Percentiles rank a stretch among this genome's conserved stretches.
Evolutionary conservation across 2,888 invertebrate genomes (phyloP).

Genomic region (Eutolmus rufibarbis): DNA sequence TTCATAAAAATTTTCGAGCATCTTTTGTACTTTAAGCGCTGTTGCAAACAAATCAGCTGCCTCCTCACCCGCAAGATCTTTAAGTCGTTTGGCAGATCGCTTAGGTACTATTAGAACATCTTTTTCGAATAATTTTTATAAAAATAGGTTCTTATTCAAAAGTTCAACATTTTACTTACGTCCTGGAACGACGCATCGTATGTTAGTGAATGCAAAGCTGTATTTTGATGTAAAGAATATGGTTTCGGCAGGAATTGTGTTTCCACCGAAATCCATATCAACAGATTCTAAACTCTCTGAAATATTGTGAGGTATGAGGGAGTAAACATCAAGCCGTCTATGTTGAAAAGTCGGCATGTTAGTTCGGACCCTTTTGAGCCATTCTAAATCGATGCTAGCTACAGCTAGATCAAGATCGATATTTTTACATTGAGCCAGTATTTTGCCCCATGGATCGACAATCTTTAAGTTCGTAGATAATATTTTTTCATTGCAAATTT

Average conservation of each 20-base stretch:
- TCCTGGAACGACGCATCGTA: conserved; percentile 82
- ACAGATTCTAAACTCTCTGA: background rate
- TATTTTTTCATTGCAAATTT: background rate
- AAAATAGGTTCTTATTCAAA: background rate
- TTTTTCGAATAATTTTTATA: background rate
- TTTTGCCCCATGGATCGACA: conserved; percentile 91
- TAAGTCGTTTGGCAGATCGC: conserved; percentile 69
- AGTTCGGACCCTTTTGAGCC: conserved; percentile 70
- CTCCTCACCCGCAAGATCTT: conserved; percentile 73
- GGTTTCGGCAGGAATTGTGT: conserved; percentile 63
- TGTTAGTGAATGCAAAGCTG: conserved; percentile 87
- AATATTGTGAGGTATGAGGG: conserved; percentile 67
- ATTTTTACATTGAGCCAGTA: conserved; percentile 76
- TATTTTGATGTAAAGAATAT: conserved; percentile 78
- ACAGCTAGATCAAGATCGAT: conserved; percentile 68
- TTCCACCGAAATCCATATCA: conserved; percentile 54
- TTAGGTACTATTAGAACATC: conserved; percentile 77
- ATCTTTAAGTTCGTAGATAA: conserved; percentile 43
- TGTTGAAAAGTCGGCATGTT: conserved; percentile 91
- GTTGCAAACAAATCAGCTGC: conserved; percentile 77
- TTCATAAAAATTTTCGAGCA: conserved; percentile 73
- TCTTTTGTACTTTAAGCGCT: conserved; percentile 69
- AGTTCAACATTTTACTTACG: conserved; percentile 61
- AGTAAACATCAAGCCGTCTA: conserved; percentile 68
- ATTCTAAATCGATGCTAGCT: conserved; percentile 74